These are phyloP conservation scores for Hypocryptadius cinnamomeus DNA, from an alignment of 2,113 vertebrate genomes.

Conservation along the genomic window DNA sequence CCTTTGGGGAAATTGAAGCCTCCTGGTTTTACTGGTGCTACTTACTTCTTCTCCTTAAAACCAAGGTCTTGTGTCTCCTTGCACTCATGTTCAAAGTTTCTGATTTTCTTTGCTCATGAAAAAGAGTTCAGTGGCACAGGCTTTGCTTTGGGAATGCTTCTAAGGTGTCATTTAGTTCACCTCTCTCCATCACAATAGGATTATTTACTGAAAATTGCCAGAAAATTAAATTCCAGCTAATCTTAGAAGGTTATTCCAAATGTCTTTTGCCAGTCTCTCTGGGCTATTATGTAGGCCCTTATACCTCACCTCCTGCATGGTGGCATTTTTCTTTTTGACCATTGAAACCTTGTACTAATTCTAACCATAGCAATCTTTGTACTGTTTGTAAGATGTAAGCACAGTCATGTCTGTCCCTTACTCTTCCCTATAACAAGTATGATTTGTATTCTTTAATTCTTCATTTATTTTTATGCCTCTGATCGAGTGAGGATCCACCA, in stretches of 20 bases:
- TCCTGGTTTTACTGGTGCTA: background rate
- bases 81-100: background rate
- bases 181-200: background rate
- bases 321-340: background rate
- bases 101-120: background rate
- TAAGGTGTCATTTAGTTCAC: background rate
- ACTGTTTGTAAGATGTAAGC: background rate
- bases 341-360: background rate
- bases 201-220: background rate
- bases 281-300: background rate
- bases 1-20: background rate
- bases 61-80: background rate
- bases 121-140: background rate
- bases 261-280: background rate
- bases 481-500: background rate
- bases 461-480: background rate
- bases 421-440: background rate
- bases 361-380: background rate
- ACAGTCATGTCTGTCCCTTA: background rate
- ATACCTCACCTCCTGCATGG: background rate
- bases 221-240: background rate
- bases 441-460: background rate
- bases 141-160: background rate
- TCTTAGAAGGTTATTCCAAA: background rate
- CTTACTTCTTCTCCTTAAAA: background rate